Evolutionary conservation across 2,797 vertebrate species (phyloP).

Genomic region (Micromesistius poutassou): DNA sequence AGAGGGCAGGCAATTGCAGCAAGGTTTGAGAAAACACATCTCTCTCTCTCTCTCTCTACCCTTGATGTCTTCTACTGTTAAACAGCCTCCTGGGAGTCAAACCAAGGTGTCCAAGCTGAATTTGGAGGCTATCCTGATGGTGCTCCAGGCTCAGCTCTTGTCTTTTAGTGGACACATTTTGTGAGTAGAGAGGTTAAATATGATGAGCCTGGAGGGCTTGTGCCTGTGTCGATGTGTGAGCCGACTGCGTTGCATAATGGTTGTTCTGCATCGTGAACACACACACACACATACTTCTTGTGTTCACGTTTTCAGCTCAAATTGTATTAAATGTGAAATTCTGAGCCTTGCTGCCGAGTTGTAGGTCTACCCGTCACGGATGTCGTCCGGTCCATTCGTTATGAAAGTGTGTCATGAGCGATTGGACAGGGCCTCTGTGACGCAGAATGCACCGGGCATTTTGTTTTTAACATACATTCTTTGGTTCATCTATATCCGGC

Average conservation of each 20-base stretch:
- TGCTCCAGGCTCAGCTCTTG: not conserved
- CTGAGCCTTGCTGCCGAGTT: not conserved
- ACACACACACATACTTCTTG: too few species aligned
- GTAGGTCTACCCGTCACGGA: not conserved
- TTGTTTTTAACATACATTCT: constrained; percentile 28
- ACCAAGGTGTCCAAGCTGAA: not conserved
- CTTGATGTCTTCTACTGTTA: not conserved
- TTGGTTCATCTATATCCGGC: not conserved
- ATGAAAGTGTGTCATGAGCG: not conserved
- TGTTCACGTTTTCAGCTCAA: too few species aligned
- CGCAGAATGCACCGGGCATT: constrained; percentile 18
- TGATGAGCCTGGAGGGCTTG: not conserved
- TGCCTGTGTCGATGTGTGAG: not conserved
- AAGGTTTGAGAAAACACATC: constrained; percentile 52
- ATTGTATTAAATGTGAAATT: too few species aligned
- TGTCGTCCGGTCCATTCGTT: not conserved
- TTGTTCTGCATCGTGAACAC: not conserved
- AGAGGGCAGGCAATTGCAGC: constrained; percentile 75
- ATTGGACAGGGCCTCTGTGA: not conserved
- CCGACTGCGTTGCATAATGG: not conserved
- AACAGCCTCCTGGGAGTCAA: not conserved
- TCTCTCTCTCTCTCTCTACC: constrained; percentile 29
- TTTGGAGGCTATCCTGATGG: not conserved
- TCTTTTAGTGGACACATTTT: not conserved
- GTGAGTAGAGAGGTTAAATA: not conserved